These are phyloP conservation scores for Neogale vison DNA, from an alignment of 2,113 vertebrate species.

Conservation along the genomic window DNA sequence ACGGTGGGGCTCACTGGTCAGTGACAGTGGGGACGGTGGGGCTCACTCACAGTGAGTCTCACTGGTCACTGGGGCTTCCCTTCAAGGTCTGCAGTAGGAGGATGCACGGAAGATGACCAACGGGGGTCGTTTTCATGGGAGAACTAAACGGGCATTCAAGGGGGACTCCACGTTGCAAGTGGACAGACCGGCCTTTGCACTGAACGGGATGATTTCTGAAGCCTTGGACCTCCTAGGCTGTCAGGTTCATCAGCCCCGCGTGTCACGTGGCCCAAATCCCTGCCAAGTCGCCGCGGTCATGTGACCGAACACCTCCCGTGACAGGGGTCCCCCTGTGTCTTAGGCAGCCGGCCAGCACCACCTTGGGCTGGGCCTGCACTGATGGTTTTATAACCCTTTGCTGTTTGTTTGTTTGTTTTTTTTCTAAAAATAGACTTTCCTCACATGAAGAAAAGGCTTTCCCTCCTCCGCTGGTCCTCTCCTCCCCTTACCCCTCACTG, in stretches of 20 bases:
- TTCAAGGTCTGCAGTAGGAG: neutral
- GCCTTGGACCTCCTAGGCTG: no score
- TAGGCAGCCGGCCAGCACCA: neutral
- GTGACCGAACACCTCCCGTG: neutral
- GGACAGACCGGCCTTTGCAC: neutral
- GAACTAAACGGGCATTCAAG: neutral
- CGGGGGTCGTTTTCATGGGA: neutral
- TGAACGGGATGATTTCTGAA: neutral
- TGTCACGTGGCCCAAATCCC: neutral
- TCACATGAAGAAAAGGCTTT: neutral
- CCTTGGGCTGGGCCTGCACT: neutral
- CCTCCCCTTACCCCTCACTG: neutral
- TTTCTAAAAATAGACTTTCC: neutral
- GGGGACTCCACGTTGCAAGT: neutral
- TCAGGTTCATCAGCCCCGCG: neutral
- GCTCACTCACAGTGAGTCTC: neutral
- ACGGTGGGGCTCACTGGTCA: neutral
- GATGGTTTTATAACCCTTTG: neutral
- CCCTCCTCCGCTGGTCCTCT: neutral
- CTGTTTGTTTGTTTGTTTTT: neutral
- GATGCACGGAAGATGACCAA: no score
- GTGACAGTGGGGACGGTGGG: neutral
- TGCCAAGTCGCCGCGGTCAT: neutral
- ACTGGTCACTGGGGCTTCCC: neutral
- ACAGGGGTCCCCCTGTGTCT: neutral